These are phyloP conservation scores for Lerema accius DNA, from an alignment of 1,140 invertebrate genomes.

Conservation along the genomic window DNA sequence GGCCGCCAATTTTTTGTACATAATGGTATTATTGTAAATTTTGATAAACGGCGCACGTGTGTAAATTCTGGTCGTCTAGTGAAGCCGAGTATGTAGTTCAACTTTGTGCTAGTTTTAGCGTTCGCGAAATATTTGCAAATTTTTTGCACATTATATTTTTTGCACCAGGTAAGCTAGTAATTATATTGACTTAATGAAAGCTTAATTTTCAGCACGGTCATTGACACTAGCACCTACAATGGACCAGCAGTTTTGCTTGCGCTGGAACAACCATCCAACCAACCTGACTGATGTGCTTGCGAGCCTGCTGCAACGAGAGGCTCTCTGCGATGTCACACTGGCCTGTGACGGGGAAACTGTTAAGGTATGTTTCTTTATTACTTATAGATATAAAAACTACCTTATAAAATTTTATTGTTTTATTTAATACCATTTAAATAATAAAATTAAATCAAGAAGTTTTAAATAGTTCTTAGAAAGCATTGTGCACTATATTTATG, in stretches of 20 bases:
- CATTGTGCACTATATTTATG: no score
- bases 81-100: conserved; percentile 37
- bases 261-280: conserved; percentile 96
- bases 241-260: conserved; percentile 97
- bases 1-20: conserved; percentile 79
- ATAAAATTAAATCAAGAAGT: no score
- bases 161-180: conserved; percentile 35
- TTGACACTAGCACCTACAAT: conserved; percentile 86
- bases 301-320: conserved; percentile 92
- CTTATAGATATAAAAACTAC: neutral
- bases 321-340: conserved; percentile 95
- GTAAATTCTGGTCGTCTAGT: conserved; percentile 49
- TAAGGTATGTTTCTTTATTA: conserved; percentile 82
- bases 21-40: conserved; percentile 70
- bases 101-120: conserved; percentile 33
- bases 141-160: conserved; percentile 51
- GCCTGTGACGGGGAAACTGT: conserved; percentile 96
- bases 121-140: conserved; percentile 39
- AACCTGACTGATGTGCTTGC: conserved; percentile 95
- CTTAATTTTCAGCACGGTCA: conserved; percentile 79
- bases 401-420: no score
- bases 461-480: no score
- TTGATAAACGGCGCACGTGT: conserved; percentile 72
- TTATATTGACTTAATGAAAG: no score
- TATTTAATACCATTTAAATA: no score